Conservation (phyloP, 2,888 invertebrate genomes). For the Tipula lateralis region DNA sequence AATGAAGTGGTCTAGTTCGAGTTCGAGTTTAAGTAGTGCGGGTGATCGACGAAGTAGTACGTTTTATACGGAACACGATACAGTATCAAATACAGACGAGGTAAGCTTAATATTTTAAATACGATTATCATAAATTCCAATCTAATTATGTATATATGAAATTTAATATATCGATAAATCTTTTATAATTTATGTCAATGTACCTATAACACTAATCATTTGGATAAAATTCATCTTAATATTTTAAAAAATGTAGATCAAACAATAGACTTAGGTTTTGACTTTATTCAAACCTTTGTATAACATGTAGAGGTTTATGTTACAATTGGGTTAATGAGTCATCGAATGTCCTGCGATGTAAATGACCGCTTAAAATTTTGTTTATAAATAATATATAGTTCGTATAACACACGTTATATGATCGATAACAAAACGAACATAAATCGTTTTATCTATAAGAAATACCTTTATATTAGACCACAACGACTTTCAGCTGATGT, state of each 20-base stretch:
- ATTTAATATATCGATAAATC: neutral
- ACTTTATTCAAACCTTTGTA: neutral
- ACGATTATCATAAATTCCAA: neutral
- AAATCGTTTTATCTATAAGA: no score
- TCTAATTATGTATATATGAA: no score
- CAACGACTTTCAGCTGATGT: no score
- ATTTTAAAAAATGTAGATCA: neutral
- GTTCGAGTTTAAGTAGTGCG: constrained; percentile 30
- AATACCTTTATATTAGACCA: no score
- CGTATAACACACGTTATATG: no score
- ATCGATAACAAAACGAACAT: no score
- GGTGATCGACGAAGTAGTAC: constrained; percentile 24
- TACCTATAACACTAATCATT: neutral
- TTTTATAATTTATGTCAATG: neutral
- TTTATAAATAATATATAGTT: neutral
- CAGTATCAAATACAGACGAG: constrained; percentile 14
- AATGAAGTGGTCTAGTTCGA: constrained; percentile 30
- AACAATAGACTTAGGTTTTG: neutral
- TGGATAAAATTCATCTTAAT: no score
- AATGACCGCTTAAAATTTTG: neutral
- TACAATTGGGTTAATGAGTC: neutral
- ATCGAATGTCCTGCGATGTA: neutral
- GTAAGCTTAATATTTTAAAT: neutral
- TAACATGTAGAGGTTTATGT: neutral
- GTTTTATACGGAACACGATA: constrained; percentile 2